A percentile compares a stretch with the other conserved stretches of the same genome.
These are phyloP conservation scores for Phortica magna DNA, from an alignment of 2,888 invertebrate genomes.

Conservation along the genomic window DNA sequence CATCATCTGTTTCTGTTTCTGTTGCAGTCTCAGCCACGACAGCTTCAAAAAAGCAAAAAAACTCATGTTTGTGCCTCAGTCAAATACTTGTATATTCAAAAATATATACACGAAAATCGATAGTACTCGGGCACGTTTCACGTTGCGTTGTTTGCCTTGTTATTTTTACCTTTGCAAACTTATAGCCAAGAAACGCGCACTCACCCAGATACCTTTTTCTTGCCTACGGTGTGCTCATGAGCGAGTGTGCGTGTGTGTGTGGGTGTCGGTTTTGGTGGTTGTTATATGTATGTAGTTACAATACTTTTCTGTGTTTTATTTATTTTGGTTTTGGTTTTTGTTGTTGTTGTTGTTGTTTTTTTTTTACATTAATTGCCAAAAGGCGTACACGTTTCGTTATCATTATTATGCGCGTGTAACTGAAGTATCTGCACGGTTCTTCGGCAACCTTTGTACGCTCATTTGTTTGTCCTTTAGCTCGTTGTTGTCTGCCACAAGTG, in stretches of 20 bases:
- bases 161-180: slow-evolving; percentile 26
- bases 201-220: not conserved
- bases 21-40: no score
- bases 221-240: not conserved
- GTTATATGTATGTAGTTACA: not conserved
- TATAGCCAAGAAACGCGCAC: not conserved
- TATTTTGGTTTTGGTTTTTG: slow-evolving; percentile 58
- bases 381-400: slow-evolving; percentile 46
- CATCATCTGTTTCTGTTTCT: not conserved
- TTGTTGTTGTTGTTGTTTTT: slow-evolving; percentile 33
- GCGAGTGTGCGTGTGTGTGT: not conserved
- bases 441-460: slow-evolving; percentile 29
- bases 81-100: slow-evolving; percentile 10
- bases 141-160: slow-evolving; percentile 9
- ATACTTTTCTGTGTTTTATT: slow-evolving; percentile 50
- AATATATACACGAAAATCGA: slow-evolving; percentile 27
- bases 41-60: no score
- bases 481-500: slow-evolving; percentile 37
- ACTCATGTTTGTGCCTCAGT: no score
- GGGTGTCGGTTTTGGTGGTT: not conserved
- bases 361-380: slow-evolving; percentile 65
- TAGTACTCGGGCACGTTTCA: slow-evolving; percentile 5
- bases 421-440: slow-evolving; percentile 1
- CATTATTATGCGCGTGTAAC: slow-evolving; percentile 24
- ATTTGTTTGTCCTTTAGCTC: slow-evolving; percentile 12